Conservation (phyloP, 2,888 invertebrate species). For the Rhynchonema sp. region DNA sequence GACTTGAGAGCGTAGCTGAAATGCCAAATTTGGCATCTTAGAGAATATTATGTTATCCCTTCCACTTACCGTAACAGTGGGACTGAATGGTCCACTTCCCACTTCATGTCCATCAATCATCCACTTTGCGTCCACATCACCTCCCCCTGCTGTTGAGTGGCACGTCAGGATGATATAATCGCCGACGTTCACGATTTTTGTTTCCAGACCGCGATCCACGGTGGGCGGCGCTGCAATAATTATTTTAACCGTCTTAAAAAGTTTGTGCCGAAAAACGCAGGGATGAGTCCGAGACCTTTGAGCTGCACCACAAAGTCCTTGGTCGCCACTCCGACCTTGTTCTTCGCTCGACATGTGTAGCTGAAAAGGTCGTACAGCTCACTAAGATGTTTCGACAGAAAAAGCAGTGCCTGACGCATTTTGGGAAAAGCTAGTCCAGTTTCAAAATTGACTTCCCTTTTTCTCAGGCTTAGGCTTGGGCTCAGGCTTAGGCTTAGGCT, state of each 20-base stretch:
- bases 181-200: constrained; percentile 21
- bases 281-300: constrained; percentile 12
- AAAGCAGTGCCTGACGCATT: no score
- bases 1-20: no score
- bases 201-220: constrained; percentile 12
- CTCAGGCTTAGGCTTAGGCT: no score
- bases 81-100: constrained; percentile 29
- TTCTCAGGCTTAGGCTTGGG: no score
- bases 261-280: no score
- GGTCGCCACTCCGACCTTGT: constrained; percentile 27
- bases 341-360: constrained; percentile 31
- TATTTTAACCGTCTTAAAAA: background rate
- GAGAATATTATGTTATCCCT: no score
- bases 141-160: constrained; percentile 25
- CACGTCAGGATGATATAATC: constrained; percentile 29
- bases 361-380: no score
- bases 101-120: constrained; percentile 19
- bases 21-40: no score
- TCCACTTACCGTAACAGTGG: background rate
- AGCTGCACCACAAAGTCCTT: constrained; percentile 19
- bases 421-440: no score
- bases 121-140: constrained; percentile 12
- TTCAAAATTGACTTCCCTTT: no score
- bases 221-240: constrained; percentile 16
- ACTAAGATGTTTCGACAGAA: no score